Evolutionary conservation across 2,888 invertebrate genomes (phyloP).

Genomic region (Cremastinae sp.): DNA sequence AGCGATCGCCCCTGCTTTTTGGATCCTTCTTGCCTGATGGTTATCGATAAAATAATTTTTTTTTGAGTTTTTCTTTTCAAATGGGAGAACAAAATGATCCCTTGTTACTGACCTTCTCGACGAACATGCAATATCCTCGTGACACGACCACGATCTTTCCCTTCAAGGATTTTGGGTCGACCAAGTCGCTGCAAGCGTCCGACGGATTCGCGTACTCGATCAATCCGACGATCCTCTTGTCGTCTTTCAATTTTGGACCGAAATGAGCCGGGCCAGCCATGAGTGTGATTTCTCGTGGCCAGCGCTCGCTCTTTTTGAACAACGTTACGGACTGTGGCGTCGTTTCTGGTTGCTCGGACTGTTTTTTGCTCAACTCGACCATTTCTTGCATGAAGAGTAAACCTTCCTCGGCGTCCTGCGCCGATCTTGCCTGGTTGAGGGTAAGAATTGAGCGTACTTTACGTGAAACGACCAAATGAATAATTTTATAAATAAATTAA

Average conservation of each 20-base stretch:
- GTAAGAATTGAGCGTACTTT: not conserved
- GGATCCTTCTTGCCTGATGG: slow-evolving; percentile 89
- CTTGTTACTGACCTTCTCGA: slow-evolving; percentile 88
- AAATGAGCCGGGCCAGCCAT: slow-evolving; percentile 96
- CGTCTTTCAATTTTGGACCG: slow-evolving; percentile 87
- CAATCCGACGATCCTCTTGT: slow-evolving; percentile 85
- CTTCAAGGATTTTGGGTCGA: slow-evolving; percentile 83
- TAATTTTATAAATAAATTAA: not conserved
- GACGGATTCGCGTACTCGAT: slow-evolving; percentile 86
- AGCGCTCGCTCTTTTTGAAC: slow-evolving; percentile 77
- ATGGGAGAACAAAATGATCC: too few relatives aligned
- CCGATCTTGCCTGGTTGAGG: slow-evolving; percentile 87
- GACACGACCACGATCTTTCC: slow-evolving; percentile 92
- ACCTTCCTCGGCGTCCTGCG: slow-evolving; percentile 95
- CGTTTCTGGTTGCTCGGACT: slow-evolving; percentile 83
- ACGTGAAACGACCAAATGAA: not conserved
- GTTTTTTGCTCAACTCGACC: slow-evolving; percentile 92
- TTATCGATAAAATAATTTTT: not conserved
- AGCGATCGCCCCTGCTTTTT: slow-evolving; percentile 90
- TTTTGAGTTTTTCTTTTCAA: too few relatives aligned
- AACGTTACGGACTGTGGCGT: slow-evolving; percentile 83
- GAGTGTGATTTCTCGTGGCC: slow-evolving; percentile 79
- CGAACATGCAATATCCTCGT: slow-evolving; percentile 97
- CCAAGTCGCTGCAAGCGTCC: slow-evolving; percentile 85
- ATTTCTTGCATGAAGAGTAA: slow-evolving; percentile 98